Evolutionary conservation across 2,888 invertebrate species (phyloP), one percentile per base, ranked within the genome.

Genomic region (Synanthedon myopaeformis): DNA sequence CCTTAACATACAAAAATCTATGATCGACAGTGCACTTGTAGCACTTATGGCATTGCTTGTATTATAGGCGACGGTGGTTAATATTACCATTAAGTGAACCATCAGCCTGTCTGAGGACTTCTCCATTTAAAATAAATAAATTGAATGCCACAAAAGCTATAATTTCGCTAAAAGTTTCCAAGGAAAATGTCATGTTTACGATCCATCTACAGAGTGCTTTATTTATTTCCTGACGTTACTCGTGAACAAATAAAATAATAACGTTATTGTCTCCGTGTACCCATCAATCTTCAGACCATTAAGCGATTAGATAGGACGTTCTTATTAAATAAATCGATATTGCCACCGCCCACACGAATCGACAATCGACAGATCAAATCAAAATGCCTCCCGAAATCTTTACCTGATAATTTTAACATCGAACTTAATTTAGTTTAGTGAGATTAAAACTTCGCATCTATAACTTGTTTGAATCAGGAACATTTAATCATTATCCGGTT

Each of bases 241-340:
- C 52, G 23, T 50, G 54, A 51, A 56, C 52, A 65, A 69, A 70
- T 67, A 68, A 70, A 70, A 66, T 68, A 67, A 70, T 74, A 70
- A 67, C 61, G 62, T 71, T 66, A 72, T 76, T 75, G 76, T 75
- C 65, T 63, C 61, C 63, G 57, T 66, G 68, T 66, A 65, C 60
- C 64, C 75, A 82, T 84, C 82, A 72, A 84, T 82, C 82, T 78
- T 74, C 54, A 52, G 59, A 55, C 79, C 82, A 83, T 82, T 84
- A 81, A 66, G 59, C 70, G 82, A 83, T 83, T 76, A 82, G 82
- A 84, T 83, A 75, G 64, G 64, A 61, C 59, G 57, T 56, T 66
- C 64, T 71, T 72, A 75, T 74, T 77, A 69, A 69, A 73, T 64
- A 66, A 68, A 69, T 66, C 68, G 69, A 74, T 74, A 75, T 70